Base-by-base conservation (phyloP, 2,888 invertebrate genomes). In the Brenthis hecate region DNA sequence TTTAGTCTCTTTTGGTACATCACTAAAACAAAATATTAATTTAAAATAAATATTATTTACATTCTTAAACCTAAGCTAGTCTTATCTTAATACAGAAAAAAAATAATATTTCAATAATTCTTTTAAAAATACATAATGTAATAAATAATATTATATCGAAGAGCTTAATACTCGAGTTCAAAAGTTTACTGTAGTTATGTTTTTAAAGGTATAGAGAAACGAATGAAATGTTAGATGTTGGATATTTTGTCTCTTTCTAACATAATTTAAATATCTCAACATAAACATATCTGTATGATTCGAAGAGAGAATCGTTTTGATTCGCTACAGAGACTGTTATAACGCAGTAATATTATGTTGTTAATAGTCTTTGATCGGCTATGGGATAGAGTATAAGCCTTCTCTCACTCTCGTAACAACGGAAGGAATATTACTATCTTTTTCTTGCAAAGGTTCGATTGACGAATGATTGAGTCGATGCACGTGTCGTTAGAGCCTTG, bases 1-100 rank as follows among this genome's bases (percentile, higher is more conserved):
- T 98, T 96, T 91, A 98, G 94, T 73, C 98, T 95, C 87, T 98
- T 98, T 88, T 98, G 98, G 88, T 97, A 97, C 85, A 96, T 93
- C 73, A 96, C 98, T 98, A 36, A 23, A 54, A 54, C 62, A 62
- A 62, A 62, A 53, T 43, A 14, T 36, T 16, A 19, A 50, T 1
- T 51, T 53, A 6, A 51, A 19, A 60, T n/a, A 23, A 13, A 19
- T 16, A 1, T 61, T 23, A 56, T 13, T 32, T 11, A 6, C 4
- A 32, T 55, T 32, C n/a, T 13, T 16, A 62, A 53, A 43, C 36
- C 8, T 43, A 11, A 43, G 36, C 36, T 8, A 11, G 36, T 11
- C 0, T 43, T 43, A 43, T 8, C 28, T 3, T 28, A 28, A 28
- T 3, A 28, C 4, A 4, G 3, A 28, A 4, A 0, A 28, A 28